Percentiles rank a stretch among this genome's conserved stretches.
Evolutionary conservation across 2,888 invertebrate genomes (phyloP).

Genomic region (Seira musarum): DNA sequence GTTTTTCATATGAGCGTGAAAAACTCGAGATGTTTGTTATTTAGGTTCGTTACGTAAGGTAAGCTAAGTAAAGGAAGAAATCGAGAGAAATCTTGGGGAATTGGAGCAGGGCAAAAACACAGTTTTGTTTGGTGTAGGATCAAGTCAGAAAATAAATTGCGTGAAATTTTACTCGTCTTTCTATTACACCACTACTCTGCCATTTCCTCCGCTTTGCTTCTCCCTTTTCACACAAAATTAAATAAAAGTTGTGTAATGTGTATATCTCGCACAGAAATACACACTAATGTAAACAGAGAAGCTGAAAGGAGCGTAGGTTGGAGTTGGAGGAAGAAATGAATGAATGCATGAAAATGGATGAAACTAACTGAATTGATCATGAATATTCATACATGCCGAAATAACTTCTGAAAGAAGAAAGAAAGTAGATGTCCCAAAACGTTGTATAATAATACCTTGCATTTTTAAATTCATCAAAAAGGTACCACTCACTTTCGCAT

Average conservation of each 20-base stretch:
- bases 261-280: not conserved
- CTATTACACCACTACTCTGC: conserved; percentile 36
- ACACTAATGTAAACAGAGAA: not conserved
- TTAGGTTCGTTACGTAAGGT: not conserved
- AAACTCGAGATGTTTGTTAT: too few relatives aligned
- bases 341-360: conserved; percentile 35
- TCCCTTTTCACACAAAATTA: conserved; percentile 14
- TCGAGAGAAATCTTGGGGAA: too few relatives aligned
- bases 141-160: conserved; percentile 32
- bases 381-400: conserved; percentile 51
- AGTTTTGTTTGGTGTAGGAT: conserved; percentile 19
- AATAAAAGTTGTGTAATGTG: conserved; percentile 22
- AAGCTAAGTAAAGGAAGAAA: too few relatives aligned
- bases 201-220: not conserved
- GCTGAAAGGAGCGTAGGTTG: too few relatives aligned
- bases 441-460: conserved; percentile 30
- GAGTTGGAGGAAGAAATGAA: conserved; percentile 10
- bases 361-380: conserved; percentile 49
- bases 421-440: not conserved
- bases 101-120: not conserved
- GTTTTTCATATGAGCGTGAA: too few relatives aligned
- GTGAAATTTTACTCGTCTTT: conserved; percentile 35
- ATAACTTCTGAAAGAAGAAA: conserved; percentile 6
- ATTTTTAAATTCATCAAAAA: conserved; percentile 44
- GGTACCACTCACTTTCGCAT: not conserved